Evolutionary conservation across 1,140 invertebrate genomes (phyloP).

Genomic region (Camponotus floridanus): DNA sequence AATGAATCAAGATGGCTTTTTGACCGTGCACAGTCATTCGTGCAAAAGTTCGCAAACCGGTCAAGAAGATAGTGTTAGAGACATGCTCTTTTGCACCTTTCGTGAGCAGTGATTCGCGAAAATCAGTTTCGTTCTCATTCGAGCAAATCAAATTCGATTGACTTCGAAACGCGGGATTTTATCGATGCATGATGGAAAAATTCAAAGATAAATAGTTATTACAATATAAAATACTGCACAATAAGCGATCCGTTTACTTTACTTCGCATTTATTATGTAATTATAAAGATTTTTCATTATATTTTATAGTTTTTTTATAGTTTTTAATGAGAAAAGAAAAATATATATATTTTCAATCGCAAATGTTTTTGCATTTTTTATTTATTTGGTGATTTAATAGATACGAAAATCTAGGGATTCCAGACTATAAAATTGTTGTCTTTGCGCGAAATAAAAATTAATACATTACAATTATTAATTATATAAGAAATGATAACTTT

Average conservation of each 20-base stretch:
- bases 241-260: too few species aligned
- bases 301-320: too few species aligned
- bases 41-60: not conserved
- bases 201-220: not conserved
- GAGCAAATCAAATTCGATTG: conserved; percentile 17
- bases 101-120: not conserved
- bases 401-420: not conserved
- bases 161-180: not conserved
- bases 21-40: conserved; percentile 3
- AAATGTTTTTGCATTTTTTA: not conserved
- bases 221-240: not conserved
- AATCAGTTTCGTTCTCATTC: conserved; percentile 7
- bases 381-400: not conserved
- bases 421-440: not conserved
- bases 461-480: not conserved
- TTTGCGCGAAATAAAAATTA: not conserved
- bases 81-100: conserved; percentile 1
- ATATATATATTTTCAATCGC: not conserved
- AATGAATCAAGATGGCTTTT: conserved; percentile 7
- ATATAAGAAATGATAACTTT: not conserved
- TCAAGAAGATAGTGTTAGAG: not conserved
- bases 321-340: too few species aligned
- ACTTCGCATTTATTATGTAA: too few species aligned
- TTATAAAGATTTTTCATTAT: too few species aligned
- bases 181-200: not conserved